phyloP scores from a whole-genome alignment of 2,113 vertebrate species.

The Cygnus buccinator region DNA sequence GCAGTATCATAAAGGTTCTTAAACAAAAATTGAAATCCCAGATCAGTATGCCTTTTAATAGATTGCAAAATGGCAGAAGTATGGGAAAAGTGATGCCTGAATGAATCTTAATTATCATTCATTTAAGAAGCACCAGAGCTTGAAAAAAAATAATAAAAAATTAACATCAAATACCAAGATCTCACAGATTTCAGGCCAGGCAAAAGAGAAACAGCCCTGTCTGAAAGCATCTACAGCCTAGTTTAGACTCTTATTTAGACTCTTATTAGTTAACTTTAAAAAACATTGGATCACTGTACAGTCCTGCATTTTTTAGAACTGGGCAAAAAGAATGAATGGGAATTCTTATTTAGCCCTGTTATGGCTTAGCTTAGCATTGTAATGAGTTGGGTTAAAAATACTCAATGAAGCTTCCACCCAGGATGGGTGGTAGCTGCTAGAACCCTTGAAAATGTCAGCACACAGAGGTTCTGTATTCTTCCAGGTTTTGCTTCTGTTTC shows the following conservation, averaged over 20 bases:
- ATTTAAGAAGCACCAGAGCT: background rate
- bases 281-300: fast-evolving
- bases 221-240: background rate
- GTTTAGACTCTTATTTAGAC: background rate
- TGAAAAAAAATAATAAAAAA: background rate
- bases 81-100: background rate
- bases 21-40: background rate
- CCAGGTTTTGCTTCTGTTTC: background rate
- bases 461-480: background rate
- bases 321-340: background rate
- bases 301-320: background rate
- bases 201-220: background rate
- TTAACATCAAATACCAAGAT: background rate
- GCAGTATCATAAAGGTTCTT: background rate
- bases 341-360: background rate
- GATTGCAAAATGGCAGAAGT: background rate
- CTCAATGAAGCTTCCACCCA: background rate
- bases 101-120: background rate
- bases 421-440: background rate
- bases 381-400: background rate
- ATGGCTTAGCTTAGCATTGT: background rate
- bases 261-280: background rate
- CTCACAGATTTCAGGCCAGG: background rate
- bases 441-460: background rate
- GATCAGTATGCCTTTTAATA: background rate